phyloP scores from a whole-genome alignment of 2,797 vertebrate genomes.

The Ciconia nigra region DNA sequence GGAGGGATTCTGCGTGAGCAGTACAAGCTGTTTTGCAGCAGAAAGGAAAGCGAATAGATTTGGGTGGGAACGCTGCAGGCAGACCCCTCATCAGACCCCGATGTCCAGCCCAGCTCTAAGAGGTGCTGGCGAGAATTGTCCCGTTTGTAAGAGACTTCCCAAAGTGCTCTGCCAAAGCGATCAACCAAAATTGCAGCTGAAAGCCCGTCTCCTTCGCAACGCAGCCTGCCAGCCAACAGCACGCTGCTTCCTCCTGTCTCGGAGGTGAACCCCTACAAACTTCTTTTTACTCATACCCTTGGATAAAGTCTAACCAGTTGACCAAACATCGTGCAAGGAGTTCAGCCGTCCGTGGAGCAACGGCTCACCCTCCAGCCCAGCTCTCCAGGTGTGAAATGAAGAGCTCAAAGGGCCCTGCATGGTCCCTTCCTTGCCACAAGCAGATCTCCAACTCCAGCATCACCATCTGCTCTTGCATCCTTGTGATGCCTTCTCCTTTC shows the following conservation, averaged over 20 bases:
- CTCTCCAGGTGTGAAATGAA: not conserved
- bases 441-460: not conserved
- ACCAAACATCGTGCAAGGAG: not conserved
- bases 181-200: not conserved
- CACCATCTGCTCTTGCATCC: not conserved
- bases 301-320: not conserved
- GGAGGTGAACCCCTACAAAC: not conserved
- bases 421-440: not conserved
- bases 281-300: not conserved
- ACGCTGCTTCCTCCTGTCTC: not conserved
- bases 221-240: not conserved
- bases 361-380: not conserved
- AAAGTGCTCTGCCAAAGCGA: not conserved
- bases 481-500: not conserved
- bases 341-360: fast-evolving
- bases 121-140: not conserved
- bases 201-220: fast-evolving
- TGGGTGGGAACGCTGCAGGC: not conserved
- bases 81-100: fast-evolving
- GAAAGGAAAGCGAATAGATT: not conserved
- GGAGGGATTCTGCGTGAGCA: fast-evolving
- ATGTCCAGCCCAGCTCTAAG: not conserved
- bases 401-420: not conserved
- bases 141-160: not conserved
- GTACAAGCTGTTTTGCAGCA: not conserved